Evolutionary conservation across 2,888 invertebrate species (phyloP), one percentile per base, ranked within the genome.

Genomic region (Eupithecia abbreviata): DNA sequence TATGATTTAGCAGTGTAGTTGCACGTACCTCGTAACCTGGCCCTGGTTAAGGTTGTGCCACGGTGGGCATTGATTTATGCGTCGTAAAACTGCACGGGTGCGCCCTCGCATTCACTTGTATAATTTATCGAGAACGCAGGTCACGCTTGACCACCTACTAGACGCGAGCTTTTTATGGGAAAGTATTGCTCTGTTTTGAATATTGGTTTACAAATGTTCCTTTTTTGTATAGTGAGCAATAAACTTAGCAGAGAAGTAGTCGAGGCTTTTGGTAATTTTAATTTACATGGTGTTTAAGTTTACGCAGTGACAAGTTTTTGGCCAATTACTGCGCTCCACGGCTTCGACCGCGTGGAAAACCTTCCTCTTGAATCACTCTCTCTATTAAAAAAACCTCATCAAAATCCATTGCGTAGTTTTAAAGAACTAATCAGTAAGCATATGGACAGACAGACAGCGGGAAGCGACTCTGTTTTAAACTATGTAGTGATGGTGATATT

Each of bases 21-120:
- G 45, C 68, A 70, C 47, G 58, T 58, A 13, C 84, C 84, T 83
- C 84, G 85, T 83, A 84, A 84, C 84, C 85, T 83, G 85, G 81
- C 72, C 84, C 84, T 84, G 84, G 85, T 84, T 84, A 87, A 89
- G 88, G 86, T 87, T 85, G 87, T 87, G 89, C 62, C 62, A 90
- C 90, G 89, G 86, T 85, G 84, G 85, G 84, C 88, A 84, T 87
- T 91, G 94, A 94, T 94, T 94, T 94, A 94, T 90, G 87, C 85
- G 84, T 91, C 93, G 90, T 94, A 94, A 94, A 93, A 86, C 90
- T 88, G 90, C 91, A 91, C 91, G 89, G 91, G 88, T 88, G 90
- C 89, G 91, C 92, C 91, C 92, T 92, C 90, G 91, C 92, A 89
- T 87, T 93, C 93, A 92, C 90, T 93, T 93, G 93, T 89, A 93